These are phyloP conservation scores for Hylia prasina DNA, from an alignment of 2,113 vertebrate species.

Conservation along the genomic window DNA sequence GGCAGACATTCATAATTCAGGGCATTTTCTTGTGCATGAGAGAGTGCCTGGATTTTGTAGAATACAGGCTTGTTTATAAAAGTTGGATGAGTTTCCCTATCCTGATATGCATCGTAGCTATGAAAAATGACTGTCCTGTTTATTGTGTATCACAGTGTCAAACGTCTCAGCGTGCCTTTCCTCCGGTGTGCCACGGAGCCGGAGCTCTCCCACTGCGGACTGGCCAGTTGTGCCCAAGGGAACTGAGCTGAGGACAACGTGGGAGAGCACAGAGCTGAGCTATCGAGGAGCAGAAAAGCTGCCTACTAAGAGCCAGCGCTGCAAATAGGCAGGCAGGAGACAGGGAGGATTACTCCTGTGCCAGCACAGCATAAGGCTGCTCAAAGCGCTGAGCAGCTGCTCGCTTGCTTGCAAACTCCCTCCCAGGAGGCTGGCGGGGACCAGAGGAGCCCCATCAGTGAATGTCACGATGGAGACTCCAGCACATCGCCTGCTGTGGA, in stretches of 20 bases:
- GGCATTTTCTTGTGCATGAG: not conserved
- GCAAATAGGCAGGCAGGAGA: not conserved
- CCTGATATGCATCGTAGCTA: not conserved
- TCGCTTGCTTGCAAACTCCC: not conserved
- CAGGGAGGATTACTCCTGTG: not conserved
- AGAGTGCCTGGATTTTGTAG: not conserved
- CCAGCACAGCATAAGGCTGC: not conserved
- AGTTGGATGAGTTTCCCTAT: slow-evolving; percentile 12
- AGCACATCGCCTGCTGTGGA: not conserved
- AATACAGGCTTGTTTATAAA: slow-evolving; percentile 23
- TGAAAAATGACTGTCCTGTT: slow-evolving; percentile 9
- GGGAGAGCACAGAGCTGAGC: not conserved
- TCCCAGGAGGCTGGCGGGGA: not conserved
- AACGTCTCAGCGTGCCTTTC: not conserved
- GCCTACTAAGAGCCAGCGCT: not conserved
- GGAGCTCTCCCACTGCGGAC: not conserved
- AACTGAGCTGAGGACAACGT: not conserved
- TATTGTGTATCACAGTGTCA: not conserved
- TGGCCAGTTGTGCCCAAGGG: not conserved
- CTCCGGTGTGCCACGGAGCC: not conserved
- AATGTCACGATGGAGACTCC: not conserved
- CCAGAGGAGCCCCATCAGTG: not conserved
- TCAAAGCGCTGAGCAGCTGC: not conserved
- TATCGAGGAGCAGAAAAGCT: not conserved
- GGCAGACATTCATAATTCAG: slow-evolving; percentile 1